Percentiles rank a stretch among this genome's conserved stretches.
Evolutionary conservation across 2,113 vertebrate species (phyloP).

Genomic region (Cacatua alba): DNA sequence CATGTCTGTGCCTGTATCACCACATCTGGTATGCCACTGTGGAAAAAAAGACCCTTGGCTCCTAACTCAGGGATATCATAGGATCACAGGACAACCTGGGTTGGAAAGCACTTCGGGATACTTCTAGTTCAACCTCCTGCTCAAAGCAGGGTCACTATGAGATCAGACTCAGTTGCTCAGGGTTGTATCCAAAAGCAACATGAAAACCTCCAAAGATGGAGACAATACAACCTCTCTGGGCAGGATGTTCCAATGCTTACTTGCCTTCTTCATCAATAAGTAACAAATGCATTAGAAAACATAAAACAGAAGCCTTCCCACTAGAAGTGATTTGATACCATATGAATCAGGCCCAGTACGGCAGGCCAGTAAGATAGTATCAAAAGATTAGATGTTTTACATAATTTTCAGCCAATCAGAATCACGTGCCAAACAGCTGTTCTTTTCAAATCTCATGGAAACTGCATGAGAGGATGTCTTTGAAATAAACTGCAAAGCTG

Average conservation of each 20-base stretch:
- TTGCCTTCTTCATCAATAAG: neutral
- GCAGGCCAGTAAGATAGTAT: neutral
- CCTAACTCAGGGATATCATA: rapidly evolving
- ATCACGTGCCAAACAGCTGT: neutral
- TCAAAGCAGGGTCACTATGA: neutral
- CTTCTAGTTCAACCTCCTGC: neutral
- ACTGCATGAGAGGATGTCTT: neutral
- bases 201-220: neutral
- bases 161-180: neutral
- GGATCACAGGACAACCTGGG: neutral
- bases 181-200: neutral
- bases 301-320: neutral
- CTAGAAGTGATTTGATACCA: neutral
- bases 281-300: neutral
- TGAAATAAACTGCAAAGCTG: neutral
- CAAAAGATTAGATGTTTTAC: neutral
- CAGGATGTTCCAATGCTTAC: neutral
- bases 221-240: neutral
- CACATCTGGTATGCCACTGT: neutral
- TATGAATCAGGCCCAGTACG: neutral
- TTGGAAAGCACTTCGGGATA: neutral
- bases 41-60: neutral
- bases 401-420: neutral
- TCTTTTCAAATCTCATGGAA: neutral
- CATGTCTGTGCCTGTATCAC: neutral